A percentile compares a stretch with the other conserved stretches of the same genome.
These are phyloP conservation scores for Pilophorus perplexus DNA, from an alignment of 2,888 invertebrate species.

Conservation along the genomic window DNA sequence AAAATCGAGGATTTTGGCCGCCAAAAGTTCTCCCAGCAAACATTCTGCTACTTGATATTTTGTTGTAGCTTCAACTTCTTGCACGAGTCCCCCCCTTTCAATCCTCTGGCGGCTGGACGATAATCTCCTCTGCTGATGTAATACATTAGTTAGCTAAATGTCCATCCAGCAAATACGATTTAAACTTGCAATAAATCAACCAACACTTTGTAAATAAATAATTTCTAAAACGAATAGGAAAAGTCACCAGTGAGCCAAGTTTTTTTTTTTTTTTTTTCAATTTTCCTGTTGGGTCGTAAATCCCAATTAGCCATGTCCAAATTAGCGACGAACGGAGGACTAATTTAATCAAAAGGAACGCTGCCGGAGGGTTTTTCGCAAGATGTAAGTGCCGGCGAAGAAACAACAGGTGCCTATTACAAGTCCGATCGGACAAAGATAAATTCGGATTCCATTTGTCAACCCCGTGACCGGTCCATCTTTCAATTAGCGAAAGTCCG, in stretches of 20 bases:
- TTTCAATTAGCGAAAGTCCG: slow-evolving; percentile 14
- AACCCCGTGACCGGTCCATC: slow-evolving; percentile 2
- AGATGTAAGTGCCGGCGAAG: background rate
- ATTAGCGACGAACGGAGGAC: slow-evolving; percentile 1
- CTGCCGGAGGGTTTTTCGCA: background rate
- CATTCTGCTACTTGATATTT: too few species aligned
- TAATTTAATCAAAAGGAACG: slow-evolving; percentile 17
- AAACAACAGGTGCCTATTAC: slow-evolving; percentile 30
- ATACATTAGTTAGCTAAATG: too few species aligned
- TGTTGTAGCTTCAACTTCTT: too few species aligned
- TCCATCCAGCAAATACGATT: background rate
- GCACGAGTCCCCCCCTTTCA: too few species aligned
- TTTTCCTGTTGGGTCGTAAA: background rate
- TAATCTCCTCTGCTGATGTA: too few species aligned
- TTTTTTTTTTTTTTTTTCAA: too few species aligned
- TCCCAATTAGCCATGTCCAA: slow-evolving; percentile 21
- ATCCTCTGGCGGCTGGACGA: too few species aligned
- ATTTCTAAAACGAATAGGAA: background rate
- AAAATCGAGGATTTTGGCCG: too few species aligned
- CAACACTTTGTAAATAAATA: too few species aligned
- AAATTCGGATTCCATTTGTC: slow-evolving; percentile 30
- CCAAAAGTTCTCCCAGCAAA: too few species aligned
- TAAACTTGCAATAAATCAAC: background rate
- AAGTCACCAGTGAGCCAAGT: too few species aligned
- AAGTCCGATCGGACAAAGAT: slow-evolving; percentile 12